Percentiles rank a stretch among this genome's conserved stretches.
Evolutionary conservation across 1,140 invertebrate species (phyloP).

Genomic region (Campoletis sonorensis): DNA sequence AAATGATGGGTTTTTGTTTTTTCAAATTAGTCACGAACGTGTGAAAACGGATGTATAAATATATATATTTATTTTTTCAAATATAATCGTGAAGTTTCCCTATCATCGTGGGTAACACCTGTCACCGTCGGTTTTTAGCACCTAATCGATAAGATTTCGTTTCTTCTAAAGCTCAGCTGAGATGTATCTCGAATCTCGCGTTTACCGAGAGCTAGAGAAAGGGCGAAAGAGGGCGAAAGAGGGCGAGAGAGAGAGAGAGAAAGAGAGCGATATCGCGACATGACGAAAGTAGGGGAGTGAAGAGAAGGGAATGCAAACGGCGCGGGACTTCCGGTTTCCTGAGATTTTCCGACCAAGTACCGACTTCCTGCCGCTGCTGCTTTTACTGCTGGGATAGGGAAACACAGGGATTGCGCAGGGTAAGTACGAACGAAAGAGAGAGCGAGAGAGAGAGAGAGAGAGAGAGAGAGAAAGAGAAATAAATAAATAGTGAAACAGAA

Average conservation of each 20-base stretch:
- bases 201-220: neutral
- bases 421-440: neutral
- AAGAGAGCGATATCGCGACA: neutral
- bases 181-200: neutral
- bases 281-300: neutral
- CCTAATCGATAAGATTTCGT: neutral
- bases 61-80: no score
- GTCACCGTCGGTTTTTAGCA: neutral
- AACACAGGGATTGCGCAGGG: neutral
- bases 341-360: conserved; percentile 26
- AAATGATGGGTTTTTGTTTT: no score
- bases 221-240: neutral
- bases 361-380: conserved; percentile 19
- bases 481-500: neutral
- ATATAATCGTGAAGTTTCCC: neutral
- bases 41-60: no score
- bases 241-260: neutral
- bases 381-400: conserved; percentile 1
- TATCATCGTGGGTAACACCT: neutral
- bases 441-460: conserved; percentile 7
- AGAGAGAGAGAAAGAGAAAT: neutral
- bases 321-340: conserved; percentile 25
- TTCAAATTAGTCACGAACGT: no score
- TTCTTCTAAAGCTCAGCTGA: neutral
- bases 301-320: conserved; percentile 16